These are phyloP conservation scores for Trachymyrmex septentrionalis DNA, from an alignment of 1,140 invertebrate genomes.

Conservation along the genomic window DNA sequence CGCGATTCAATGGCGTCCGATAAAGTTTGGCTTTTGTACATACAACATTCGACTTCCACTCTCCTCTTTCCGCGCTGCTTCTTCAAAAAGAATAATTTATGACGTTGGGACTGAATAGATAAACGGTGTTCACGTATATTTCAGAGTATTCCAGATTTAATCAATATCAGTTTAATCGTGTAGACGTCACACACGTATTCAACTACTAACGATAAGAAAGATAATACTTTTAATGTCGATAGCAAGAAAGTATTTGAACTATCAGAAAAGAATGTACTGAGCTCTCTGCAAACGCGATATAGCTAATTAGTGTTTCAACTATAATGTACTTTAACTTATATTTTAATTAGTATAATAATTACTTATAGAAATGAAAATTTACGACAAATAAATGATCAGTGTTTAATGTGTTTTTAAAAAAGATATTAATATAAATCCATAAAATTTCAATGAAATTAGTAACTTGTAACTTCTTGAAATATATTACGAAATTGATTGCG, in stretches of 20 bases:
- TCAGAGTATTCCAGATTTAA: background rate
- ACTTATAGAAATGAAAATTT: background rate
- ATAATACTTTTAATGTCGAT: background rate
- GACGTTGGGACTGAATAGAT: slow-evolving; percentile 43
- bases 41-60: slow-evolving; percentile 44
- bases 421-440: background rate
- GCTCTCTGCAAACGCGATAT: background rate
- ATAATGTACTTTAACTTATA: background rate
- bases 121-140: slow-evolving; percentile 26
- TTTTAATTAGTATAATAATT: slow-evolving; percentile 7
- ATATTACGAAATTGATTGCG: background rate
- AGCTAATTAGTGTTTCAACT: background rate
- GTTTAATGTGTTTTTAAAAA: background rate
- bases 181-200: background rate
- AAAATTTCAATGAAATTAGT: background rate
- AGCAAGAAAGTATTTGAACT: background rate
- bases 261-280: too few species aligned
- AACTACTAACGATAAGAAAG: slow-evolving; percentile 13
- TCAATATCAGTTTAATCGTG: slow-evolving; percentile 24
- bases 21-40: slow-evolving; percentile 63
- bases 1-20: slow-evolving; percentile 58
- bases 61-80: background rate
- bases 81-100: slow-evolving; percentile 63
- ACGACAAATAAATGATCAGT: background rate
- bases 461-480: slow-evolving; percentile 23